Percentiles rank a stretch among this genome's conserved stretches.
Evolutionary conservation across 37 sponge, comb jelly and placozoan species (phyloP).

Genomic region (Cliona cf. orientalis): DNA sequence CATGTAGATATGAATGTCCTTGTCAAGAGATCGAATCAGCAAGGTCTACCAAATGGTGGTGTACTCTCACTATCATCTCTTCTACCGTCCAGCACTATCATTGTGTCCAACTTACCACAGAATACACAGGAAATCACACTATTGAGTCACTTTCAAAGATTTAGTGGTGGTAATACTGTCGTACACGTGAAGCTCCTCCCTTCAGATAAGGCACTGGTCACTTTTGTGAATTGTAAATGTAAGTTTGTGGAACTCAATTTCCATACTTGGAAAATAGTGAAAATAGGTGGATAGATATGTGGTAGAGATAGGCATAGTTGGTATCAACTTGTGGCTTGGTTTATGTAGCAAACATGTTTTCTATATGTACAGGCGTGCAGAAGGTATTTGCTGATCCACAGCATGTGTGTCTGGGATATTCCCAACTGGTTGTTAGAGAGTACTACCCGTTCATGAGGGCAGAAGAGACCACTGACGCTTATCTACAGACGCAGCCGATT

Average conservation of each 20-base stretch:
- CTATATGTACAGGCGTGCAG: background rate
- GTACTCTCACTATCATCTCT: too few relatives aligned
- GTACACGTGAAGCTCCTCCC: background rate
- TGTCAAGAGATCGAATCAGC: background rate
- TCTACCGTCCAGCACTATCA: too few relatives aligned
- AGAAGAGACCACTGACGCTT: too few relatives aligned
- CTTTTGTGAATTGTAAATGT: background rate
- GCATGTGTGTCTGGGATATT: background rate
- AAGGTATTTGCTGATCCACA: background rate
- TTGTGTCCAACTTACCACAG: too few relatives aligned
- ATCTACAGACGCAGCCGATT: too few relatives aligned
- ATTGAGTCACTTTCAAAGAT: background rate
- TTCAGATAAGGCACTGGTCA: background rate
- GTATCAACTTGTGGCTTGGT: too few relatives aligned
- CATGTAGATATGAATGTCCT: background rate
- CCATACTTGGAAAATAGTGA: too few relatives aligned
- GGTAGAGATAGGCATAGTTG: too few relatives aligned
- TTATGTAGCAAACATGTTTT: too few relatives aligned
- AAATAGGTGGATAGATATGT: too few relatives aligned
- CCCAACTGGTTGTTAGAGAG: background rate
- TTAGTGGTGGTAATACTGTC: background rate
- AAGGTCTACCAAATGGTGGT: background rate
- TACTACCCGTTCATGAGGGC: conserved; percentile 25
- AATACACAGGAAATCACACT: background rate
- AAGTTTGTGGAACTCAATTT: too few relatives aligned